A percentile compares a stretch with the other conserved stretches of the same genome.
Evolutionary conservation across 2,113 vertebrate species (phyloP).

Genomic region (Panthera leo): DNA sequence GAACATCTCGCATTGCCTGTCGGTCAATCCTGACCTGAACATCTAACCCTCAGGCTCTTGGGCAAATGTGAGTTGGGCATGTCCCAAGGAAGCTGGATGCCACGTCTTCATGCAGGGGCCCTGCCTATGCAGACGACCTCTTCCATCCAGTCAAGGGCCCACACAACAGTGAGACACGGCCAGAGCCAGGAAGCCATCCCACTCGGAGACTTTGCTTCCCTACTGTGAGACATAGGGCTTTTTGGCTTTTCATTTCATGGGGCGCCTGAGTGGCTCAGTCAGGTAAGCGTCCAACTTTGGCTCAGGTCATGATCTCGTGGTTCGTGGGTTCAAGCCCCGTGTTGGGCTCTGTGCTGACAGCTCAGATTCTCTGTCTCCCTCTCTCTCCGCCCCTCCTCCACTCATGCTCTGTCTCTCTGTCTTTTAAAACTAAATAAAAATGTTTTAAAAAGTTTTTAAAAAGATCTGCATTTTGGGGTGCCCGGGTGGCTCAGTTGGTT

Average conservation of each 20-base stretch:
- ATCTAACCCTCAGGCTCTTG: not conserved
- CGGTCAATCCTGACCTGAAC: not conserved
- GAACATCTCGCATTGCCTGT: not conserved
- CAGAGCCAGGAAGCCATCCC: too few species aligned
- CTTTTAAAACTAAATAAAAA: too few species aligned
- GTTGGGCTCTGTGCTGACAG: too few species aligned
- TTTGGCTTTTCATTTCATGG: not conserved
- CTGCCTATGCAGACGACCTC: rapidly evolving
- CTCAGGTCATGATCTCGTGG: too few species aligned
- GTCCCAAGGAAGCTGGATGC: not conserved
- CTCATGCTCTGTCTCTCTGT: too few species aligned
- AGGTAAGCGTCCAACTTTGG: too few species aligned
- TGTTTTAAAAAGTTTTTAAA: rapidly evolving
- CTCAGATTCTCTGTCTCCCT: too few species aligned
- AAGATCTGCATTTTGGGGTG: too few species aligned
- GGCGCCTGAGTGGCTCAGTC: too few species aligned
- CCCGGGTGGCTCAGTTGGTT: too few species aligned
- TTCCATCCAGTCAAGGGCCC: rapidly evolving
- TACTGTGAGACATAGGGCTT: rapidly evolving
- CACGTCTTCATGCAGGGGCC: not conserved
- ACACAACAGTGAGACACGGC: rapidly evolving
- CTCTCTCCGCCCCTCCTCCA: too few species aligned
- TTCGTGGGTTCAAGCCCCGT: too few species aligned
- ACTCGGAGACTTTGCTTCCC: not conserved
- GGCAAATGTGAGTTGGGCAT: rapidly evolving